Base-by-base conservation (phyloP, 92 coral and sea anemone genomes). In the Umimayanthus kanabou region DNA sequence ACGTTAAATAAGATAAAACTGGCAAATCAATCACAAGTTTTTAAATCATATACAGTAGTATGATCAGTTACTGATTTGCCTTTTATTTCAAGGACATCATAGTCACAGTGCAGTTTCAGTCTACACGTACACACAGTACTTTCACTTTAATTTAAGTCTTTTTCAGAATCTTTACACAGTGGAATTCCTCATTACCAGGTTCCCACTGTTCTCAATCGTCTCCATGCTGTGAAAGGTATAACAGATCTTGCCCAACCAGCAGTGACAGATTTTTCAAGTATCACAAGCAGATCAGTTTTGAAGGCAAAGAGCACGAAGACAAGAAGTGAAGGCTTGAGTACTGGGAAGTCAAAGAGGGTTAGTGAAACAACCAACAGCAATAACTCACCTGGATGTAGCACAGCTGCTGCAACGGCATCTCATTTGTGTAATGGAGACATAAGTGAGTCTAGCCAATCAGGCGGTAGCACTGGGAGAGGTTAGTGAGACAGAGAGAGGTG, bases 191-290 rank as follows among this genome's bases (percentile, higher is more conserved):
- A 26, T 45, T 85, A 37, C 15, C 39, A 97, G 99, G 98, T 97
- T 23, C 99, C 99, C 9, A 90, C 89, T 64, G 87, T 97, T 88
- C 88, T 97, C 40, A 93, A 91, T 6, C 95, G 97, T 25, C 89
- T 97, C 23, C 98, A 97, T 76, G 88, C 93, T 3, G 88, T 95
- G 80, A 97, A 97, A 82, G 99, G 95, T 49, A 50, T 95, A 20
- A 64, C 90, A 67, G 99, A 97, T 76, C 87, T 97, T 58, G 88
- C 91, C 3, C 99, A 95, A 81, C 98, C 97, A 4, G 99, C 99
- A 0, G 89, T 97, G 45, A 82, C 90, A 47, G 99, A 97, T 73
- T 87, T 90, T 74, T 40, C 90, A 18, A 87, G 89, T 20, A 88
- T 95, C 80, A 85, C 86, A 26, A 94, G 77, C 82, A 93, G 89